Conservation (phyloP, 2,113 vertebrate species). For the Scartelaos histophorus region DNA sequence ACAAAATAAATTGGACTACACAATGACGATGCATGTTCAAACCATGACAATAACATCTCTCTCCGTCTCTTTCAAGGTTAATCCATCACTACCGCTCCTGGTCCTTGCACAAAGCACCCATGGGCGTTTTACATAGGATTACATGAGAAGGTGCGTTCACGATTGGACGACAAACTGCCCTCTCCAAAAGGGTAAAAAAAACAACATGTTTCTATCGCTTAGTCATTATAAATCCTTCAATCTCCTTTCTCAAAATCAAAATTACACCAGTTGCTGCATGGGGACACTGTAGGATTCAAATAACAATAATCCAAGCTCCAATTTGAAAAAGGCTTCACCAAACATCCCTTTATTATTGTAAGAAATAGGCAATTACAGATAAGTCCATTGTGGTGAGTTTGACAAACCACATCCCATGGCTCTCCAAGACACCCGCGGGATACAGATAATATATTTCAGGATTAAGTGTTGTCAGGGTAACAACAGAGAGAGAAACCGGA, state of each 20-base stretch:
- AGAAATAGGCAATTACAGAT: conserved; percentile 76
- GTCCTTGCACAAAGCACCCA: conserved; percentile 22
- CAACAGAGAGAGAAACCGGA: conserved; percentile 28
- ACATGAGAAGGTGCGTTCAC: conserved; percentile 20
- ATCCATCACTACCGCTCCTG: conserved; percentile 44
- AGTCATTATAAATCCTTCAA: conserved; percentile 68
- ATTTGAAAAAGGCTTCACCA: conserved; percentile 54
- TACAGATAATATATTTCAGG: conserved; percentile 34
- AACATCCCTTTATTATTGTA: conserved; percentile 70
- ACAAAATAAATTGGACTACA: background rate
- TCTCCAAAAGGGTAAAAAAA: background rate
- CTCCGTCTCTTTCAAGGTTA: conserved; percentile 12
- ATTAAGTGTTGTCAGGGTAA: conserved; percentile 36
- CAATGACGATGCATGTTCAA: background rate
- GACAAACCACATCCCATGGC: conserved; percentile 33
- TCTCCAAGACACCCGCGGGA: conserved; percentile 10
- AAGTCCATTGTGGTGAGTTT: conserved; percentile 45
- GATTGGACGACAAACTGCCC: conserved; percentile 49
- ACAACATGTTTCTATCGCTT: conserved; percentile 41
- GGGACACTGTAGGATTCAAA: conserved; percentile 49
- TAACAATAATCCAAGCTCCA: conserved; percentile 61
- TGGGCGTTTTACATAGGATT: conserved; percentile 59
- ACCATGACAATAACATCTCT: background rate
- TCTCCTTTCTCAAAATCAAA: conserved; percentile 63
- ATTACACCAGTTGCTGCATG: conserved; percentile 51